Base-by-base conservation (phyloP, 2,888 invertebrate species). In the Drosophila meridionalis region DNA sequence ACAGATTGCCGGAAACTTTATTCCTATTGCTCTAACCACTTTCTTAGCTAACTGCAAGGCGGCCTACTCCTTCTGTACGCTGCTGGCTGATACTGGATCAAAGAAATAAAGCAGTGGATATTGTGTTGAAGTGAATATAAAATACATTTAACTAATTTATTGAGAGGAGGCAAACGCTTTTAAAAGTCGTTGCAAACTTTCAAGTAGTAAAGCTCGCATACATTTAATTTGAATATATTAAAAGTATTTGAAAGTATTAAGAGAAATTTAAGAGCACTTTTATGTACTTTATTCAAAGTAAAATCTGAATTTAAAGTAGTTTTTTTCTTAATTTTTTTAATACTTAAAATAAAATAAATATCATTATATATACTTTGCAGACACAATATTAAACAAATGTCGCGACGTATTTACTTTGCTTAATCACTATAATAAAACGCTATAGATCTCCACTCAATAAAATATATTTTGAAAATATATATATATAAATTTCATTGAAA, bases 1-100 rank as follows among this genome's bases (percentile, higher is more conserved):
- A 3, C 56, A 82, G 2, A 3, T 77, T 4, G 86, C 86, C 8
- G 90, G 90, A 2, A 36, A 69, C 5, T n/a, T 90, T 4, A 42
- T 86, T 11, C 75, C 83, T n/a, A 90, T 86, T 32, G 61, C 78
- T 0, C 9, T 86, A 34, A 75, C 65, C 63, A 90, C 90, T 2
- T 86, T 88, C 11, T 14, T 80, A 40, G 75, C 73, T n/a, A 87
- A 65, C 42, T 80, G 76, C 26, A 90, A 90, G 63, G 80, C 73
- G 1, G 80, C 86, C 45, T 86, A 89, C 55, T 90, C 86, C 5
- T 76, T 85, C 26, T 90, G 67, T n/a, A 80, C 86, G 14, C 3
- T 86, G 2, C 72, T 90, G 14, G 75, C 66, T 11, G 73, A 89
- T 14, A 40, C 48, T 0, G 50, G 67, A 9, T 26, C 20, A 0